Evolutionary conservation across 2,113 vertebrate species (phyloP).

Genomic region (Ictidomys tridecemlineatus): DNA sequence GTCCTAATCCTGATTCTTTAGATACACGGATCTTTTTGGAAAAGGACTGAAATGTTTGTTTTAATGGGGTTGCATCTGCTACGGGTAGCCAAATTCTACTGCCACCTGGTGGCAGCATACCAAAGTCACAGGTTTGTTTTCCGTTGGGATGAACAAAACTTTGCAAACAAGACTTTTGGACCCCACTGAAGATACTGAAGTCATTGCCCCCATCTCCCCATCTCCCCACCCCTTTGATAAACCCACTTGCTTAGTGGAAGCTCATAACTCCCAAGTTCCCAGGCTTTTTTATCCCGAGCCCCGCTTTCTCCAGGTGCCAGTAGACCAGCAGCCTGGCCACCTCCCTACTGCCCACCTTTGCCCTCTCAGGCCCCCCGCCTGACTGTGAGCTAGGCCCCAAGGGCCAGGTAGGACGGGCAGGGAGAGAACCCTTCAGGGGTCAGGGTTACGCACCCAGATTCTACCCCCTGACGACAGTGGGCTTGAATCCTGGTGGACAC

Average conservation of each 20-base stretch:
- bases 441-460: neutral
- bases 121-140: neutral
- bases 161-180: neutral
- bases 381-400: neutral
- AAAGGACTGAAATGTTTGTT: conserved; percentile 25
- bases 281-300: neutral
- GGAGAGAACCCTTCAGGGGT: neutral
- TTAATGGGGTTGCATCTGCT: neutral
- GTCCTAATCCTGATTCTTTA: neutral
- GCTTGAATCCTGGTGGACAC: neutral
- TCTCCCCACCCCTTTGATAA: neutral
- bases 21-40: conserved; percentile 8
- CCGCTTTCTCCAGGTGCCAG: neutral
- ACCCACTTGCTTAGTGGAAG: neutral
- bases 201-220: neutral
- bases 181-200: neutral
- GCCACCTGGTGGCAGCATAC: conserved; percentile 68
- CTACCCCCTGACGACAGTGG: neutral
- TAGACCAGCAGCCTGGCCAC: neutral
- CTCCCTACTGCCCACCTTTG: neutral
- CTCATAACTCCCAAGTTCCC: neutral
- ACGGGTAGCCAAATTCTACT: neutral
- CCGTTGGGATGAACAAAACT: neutral
- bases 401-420: neutral
- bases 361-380: neutral